phyloP scores from a whole-genome alignment of 2,113 vertebrate species.

The Hippolais icterina region DNA sequence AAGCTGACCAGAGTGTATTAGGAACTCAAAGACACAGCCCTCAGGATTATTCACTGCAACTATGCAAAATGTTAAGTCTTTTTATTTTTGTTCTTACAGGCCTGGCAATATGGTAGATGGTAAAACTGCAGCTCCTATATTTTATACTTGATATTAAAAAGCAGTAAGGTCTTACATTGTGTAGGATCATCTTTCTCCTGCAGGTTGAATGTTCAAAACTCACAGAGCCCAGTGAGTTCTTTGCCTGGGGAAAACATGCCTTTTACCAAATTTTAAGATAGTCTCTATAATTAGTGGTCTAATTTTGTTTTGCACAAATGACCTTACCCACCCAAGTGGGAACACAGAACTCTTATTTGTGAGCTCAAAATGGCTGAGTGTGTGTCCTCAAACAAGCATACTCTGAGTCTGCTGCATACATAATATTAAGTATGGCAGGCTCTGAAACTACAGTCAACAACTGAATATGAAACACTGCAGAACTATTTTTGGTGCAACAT shows the following conservation, averaged over 20 bases:
- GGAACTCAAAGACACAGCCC: not conserved
- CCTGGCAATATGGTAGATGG: not conserved
- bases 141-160: not conserved
- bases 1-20: conserved; percentile 8
- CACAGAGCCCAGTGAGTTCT: not conserved
- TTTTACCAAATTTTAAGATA: conserved; percentile 39
- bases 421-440: not conserved
- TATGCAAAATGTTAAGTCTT: not conserved
- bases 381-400: not conserved
- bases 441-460: conserved; percentile 3
- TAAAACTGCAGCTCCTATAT: not conserved
- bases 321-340: conserved; percentile 33
- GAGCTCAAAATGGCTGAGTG: conserved; percentile 10
- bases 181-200: not conserved
- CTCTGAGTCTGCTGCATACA: not conserved
- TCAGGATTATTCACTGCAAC: not conserved
- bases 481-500: not conserved
- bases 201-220: not conserved
- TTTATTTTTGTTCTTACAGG: not conserved
- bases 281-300: conserved; percentile 58
- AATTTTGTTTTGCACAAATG: conserved; percentile 10
- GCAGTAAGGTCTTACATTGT: not conserved
- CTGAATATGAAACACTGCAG: not conserved
- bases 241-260: not conserved
- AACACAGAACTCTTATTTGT: not conserved